Percentiles rank a stretch among this genome's conserved stretches.
Conservation (phyloP, 2,113 vertebrate genomes). For the Brienomyrus longianalis region DNA sequence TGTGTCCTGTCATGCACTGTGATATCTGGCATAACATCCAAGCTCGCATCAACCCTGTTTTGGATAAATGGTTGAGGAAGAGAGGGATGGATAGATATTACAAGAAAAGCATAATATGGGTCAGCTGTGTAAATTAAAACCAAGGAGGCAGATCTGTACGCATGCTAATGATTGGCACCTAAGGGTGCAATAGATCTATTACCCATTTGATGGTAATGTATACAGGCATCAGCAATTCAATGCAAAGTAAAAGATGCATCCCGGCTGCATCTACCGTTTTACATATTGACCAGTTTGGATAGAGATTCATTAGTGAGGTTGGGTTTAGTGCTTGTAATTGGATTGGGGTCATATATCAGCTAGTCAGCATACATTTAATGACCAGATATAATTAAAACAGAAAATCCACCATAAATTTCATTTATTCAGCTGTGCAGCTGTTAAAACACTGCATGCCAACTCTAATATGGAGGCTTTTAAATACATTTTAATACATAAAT, state of each 20-base stretch:
- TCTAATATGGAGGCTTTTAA: not conserved
- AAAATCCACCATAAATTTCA: not conserved
- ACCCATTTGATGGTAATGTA: not conserved
- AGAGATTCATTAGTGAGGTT: not conserved
- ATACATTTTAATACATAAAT: not conserved
- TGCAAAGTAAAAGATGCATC: not conserved
- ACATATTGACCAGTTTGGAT: slow-evolving; percentile 1
- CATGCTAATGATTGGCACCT: not conserved
- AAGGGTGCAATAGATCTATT: not conserved
- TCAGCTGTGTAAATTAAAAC: not conserved
- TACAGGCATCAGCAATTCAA: not conserved
- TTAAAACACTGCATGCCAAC: not conserved
- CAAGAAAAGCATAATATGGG: not conserved
- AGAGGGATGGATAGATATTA: not conserved
- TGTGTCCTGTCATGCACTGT: not conserved
- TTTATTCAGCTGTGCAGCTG: not conserved
- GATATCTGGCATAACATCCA: not conserved
- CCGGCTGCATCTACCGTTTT: not conserved
- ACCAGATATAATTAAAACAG: not conserved
- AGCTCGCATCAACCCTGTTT: not conserved
- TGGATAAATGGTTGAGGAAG: not conserved
- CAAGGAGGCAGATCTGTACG: not conserved
- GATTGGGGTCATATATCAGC: not conserved
- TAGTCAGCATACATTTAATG: not conserved
- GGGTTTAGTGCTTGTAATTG: not conserved